Percentiles rank a stretch among this genome's conserved stretches.
These are phyloP conservation scores for Labrus mixtus DNA, from an alignment of 2,113 vertebrate species.

Conservation along the genomic window DNA sequence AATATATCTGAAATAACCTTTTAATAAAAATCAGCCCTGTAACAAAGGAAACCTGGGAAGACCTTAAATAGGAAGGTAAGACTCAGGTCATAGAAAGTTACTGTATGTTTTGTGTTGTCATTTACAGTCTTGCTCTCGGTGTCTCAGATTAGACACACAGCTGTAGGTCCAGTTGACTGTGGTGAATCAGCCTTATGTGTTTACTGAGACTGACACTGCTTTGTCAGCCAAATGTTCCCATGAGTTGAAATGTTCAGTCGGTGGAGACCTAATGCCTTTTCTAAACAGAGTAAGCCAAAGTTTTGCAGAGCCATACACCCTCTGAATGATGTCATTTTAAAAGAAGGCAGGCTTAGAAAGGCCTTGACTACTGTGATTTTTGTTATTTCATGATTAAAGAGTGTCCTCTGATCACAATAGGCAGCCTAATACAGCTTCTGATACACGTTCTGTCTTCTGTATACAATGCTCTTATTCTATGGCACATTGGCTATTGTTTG, in stretches of 20 bases:
- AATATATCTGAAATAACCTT: too few relatives aligned
- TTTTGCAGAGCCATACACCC: neutral
- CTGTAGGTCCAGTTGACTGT: slow-evolving; percentile 21
- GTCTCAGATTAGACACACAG: slow-evolving; percentile 15
- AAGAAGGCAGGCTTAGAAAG: neutral
- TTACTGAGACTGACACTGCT: neutral
- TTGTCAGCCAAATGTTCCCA: neutral
- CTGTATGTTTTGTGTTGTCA: neutral
- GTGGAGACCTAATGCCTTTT: neutral
- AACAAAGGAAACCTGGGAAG: too few relatives aligned
- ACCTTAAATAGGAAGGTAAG: too few relatives aligned
- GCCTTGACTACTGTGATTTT: neutral
- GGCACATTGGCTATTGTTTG: slow-evolving; percentile 17
- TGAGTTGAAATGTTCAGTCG: neutral
- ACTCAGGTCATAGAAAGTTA: too few relatives aligned
- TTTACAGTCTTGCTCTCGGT: neutral
- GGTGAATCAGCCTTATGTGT: slow-evolving; percentile 13
- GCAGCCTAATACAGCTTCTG: neutral
- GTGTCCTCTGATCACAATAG: neutral
- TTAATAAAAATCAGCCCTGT: too few relatives aligned
- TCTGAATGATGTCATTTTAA: neutral
- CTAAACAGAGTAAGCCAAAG: neutral
- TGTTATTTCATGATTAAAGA: neutral
- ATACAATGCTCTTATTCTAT: neutral
- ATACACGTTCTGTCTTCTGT: neutral